A percentile compares a stretch with the other conserved stretches of the same genome.
Conservation (phyloP, 2,113 vertebrate genomes). For the Odobenus rosmarus region DNA sequence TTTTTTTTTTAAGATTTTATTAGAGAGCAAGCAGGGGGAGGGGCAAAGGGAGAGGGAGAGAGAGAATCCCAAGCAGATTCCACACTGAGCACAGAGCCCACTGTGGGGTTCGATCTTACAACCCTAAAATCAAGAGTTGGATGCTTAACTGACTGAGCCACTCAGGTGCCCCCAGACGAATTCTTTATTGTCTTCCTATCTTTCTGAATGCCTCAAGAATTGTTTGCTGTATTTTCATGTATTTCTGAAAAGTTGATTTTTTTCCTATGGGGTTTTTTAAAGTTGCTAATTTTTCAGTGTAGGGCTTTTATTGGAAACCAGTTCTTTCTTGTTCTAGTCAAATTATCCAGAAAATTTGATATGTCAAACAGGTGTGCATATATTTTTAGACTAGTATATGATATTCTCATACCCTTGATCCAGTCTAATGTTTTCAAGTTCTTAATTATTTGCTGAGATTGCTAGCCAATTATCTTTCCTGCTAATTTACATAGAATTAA, state of each 20-base stretch:
- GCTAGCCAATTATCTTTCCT: slow-evolving; percentile 36
- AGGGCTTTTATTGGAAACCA: background rate
- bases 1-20: background rate
- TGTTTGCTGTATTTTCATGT: slow-evolving; percentile 19
- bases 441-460: slow-evolving; percentile 43
- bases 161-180: background rate
- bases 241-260: slow-evolving; percentile 4
- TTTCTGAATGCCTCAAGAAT: slow-evolving; percentile 36
- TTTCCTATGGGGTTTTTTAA: background rate
- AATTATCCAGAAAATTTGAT: slow-evolving; percentile 57
- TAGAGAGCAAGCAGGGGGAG: background rate
- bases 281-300: slow-evolving; percentile 17
- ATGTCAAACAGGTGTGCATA: slow-evolving; percentile 29
- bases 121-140: background rate
- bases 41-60: background rate
- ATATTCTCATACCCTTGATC: slow-evolving; percentile 40
- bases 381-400: slow-evolving; percentile 60
- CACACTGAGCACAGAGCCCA: background rate
- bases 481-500: slow-evolving; percentile 16
- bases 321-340: slow-evolving; percentile 16
- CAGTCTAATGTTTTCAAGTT: slow-evolving; percentile 34
- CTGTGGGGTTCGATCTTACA: background rate
- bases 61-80: background rate
- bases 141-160: background rate
- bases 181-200: background rate